Conservation (phyloP, 2,888 invertebrate genomes). For the Epicampocera succincta region DNA sequence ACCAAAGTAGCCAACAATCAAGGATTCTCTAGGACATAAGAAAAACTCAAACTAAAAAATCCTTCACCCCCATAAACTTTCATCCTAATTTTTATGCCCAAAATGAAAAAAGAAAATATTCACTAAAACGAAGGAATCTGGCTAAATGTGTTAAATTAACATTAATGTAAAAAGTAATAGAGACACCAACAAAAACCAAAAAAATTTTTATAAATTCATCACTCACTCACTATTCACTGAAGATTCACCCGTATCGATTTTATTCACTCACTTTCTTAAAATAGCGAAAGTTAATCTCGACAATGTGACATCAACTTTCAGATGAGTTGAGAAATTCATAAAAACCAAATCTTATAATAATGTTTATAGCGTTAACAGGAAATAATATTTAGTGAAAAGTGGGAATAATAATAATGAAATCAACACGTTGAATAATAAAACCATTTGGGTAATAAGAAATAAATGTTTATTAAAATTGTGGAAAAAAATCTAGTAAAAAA, state of each 20-base stretch:
- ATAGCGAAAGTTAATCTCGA: no score
- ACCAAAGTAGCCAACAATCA: conserved; percentile 31
- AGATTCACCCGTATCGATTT: conserved; percentile 4
- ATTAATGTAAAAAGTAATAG: conserved; percentile 28
- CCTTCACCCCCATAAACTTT: conserved; percentile 31
- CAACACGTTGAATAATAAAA: no score
- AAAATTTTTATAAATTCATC: conserved; percentile 27
- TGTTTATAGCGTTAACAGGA: no score
- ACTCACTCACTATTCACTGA: conserved; percentile 12
- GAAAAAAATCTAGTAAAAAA: no score
- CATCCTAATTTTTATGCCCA: not conserved
- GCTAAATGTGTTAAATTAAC: conserved; percentile 59
- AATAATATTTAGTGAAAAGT: no score
- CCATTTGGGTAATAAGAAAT: no score
- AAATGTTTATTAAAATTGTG: no score
- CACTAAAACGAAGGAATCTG: conserved; percentile 6
- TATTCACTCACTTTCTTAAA: conserved; percentile 40
- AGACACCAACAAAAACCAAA: not conserved
- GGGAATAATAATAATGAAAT: no score
- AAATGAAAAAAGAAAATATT: not conserved
- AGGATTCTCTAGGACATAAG: conserved; percentile 14
- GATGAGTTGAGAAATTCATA: no score
- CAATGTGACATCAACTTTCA: no score
- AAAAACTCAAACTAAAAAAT: conserved; percentile 51
- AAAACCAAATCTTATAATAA: no score